Evolutionary conservation across 2,797 vertebrate genomes (phyloP), one percentile per base, ranked within the genome.

Genomic region (Strix occidentalis): DNA sequence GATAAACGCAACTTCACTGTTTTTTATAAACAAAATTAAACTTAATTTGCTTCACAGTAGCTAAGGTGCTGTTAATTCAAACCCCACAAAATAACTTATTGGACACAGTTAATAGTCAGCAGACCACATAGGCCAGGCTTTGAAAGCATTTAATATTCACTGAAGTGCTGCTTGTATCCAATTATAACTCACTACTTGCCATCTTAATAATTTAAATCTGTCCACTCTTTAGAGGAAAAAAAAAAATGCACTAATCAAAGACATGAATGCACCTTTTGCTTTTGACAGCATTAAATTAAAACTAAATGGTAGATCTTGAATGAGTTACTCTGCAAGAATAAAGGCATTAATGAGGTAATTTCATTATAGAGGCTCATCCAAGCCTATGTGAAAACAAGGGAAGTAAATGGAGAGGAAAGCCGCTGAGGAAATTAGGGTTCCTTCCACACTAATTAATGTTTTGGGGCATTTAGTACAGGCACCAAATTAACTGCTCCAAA

Each of bases 151-250:
- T 98, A 98, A 99, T 99, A 99, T 99, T 98, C 98, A 95, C 98
- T 99, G 98, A 99, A 99, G 99, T 98, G 98, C 98, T 98, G 98
- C 99, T 99, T 99, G 98, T 99, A 98, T 98, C 99, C 99, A 99
- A 99, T 99, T 99, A 99, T 99, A 99, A 99, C 99, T 99, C 98
- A 97, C 99, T 99, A 98, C 98, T 98, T 97, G 98, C 98, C 98
- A 98, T 98, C 98, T 98, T 99, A 99, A 99, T 99, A 99, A 99
- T 99, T 99, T 99, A 99, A 99, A 99, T 99, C 99, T 99, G 98
- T 98, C 98, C 98, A 94, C 98, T 98, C 98, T 96, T 95, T 94
- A 95, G 95, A 92, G 92, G n/a, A n/a, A n/a, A 90, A 75, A 68
- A 98, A 98, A 95, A 98, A 99, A 98, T 96, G 97, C 96, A 94